These are phyloP conservation scores for Globicephala melas DNA, from an alignment of 2,113 vertebrate species.

Conservation along the genomic window DNA sequence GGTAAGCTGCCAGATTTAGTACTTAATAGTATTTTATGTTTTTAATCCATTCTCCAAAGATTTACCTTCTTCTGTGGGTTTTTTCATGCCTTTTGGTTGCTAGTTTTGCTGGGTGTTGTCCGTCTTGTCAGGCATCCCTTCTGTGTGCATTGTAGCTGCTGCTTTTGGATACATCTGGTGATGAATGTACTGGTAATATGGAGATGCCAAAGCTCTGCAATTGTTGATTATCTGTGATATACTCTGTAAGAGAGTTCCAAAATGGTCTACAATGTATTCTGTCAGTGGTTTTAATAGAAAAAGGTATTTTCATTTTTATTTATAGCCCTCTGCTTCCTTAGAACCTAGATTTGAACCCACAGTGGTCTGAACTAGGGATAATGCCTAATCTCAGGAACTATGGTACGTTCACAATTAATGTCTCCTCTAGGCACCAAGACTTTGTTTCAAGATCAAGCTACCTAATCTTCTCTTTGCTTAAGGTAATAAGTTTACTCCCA, in stretches of 20 bases:
- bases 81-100: background rate
- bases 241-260: background rate
- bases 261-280: background rate
- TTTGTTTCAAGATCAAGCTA: constrained; percentile 50
- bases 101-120: background rate
- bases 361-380: background rate
- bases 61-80: background rate
- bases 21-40: background rate
- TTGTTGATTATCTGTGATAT: background rate
- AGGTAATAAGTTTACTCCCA: background rate
- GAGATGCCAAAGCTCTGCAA: background rate
- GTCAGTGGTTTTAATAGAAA: background rate
- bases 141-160: background rate
- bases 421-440: background rate
- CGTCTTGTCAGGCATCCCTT: background rate
- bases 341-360: background rate
- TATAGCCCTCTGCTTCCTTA: background rate
- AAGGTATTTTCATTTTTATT: background rate
- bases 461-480: constrained; percentile 19
- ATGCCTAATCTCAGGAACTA: background rate
- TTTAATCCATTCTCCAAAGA: background rate
- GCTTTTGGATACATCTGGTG: background rate
- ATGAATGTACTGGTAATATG: background rate
- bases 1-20: background rate
- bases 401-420: background rate